phyloP scores from a whole-genome alignment of 2,888 invertebrate genomes.

The Tromatobia lineatoria region DNA sequence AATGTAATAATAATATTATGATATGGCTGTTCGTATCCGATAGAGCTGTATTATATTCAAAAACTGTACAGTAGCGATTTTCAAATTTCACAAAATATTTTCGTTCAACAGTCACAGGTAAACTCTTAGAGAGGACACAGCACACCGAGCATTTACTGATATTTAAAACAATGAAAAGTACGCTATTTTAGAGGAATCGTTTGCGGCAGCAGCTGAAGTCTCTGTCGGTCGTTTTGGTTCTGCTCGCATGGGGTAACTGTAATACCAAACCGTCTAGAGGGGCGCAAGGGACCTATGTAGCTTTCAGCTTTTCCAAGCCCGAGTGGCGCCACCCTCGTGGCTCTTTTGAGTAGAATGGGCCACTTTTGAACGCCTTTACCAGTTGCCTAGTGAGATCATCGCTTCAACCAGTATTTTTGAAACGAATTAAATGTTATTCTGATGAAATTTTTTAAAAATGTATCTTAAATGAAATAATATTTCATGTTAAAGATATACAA shows the following conservation, averaged over 20 bases:
- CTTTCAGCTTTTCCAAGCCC: not conserved
- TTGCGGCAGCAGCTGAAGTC: not conserved
- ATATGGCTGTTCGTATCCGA: not conserved
- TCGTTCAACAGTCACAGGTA: not conserved
- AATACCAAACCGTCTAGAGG: not conserved
- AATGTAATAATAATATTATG: constrained; percentile 17
- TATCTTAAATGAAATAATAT: too few relatives aligned
- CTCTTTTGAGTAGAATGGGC: not conserved
- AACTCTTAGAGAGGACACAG: not conserved
- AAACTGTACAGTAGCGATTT: not conserved
- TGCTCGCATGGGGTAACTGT: not conserved
- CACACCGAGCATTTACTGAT: not conserved
- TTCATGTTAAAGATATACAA: too few relatives aligned
- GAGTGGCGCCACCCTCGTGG: not conserved
- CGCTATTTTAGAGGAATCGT: not conserved
- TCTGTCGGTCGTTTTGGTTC: not conserved
- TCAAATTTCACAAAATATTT: not conserved
- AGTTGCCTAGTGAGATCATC: not conserved
- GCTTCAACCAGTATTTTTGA: not conserved
- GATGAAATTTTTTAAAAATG: too few relatives aligned
- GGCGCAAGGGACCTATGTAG: not conserved
- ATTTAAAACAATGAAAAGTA: not conserved
- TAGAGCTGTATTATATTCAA: not conserved
- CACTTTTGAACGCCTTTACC: not conserved
- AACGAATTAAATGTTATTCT: too few relatives aligned